These are phyloP conservation scores for Notamacropus eugenii DNA, from an alignment of 2,797 vertebrate species.

Conservation along the genomic window DNA sequence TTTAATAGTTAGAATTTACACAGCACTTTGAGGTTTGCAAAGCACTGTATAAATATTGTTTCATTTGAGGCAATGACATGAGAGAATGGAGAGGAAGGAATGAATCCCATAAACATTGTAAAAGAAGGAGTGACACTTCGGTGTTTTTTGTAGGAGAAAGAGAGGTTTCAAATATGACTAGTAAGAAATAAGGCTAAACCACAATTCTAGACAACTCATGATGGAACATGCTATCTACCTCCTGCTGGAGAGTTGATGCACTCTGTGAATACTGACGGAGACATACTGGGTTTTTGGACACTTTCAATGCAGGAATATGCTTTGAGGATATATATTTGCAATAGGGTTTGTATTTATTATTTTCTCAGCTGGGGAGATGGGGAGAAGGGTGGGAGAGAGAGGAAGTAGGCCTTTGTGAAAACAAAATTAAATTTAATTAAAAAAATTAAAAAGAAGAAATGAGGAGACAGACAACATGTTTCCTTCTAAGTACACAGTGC, in stretches of 20 bases:
- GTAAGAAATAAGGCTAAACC: background rate
- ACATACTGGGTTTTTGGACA: background rate
- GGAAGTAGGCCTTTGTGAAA: background rate
- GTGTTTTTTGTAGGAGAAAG: background rate
- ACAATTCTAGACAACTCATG: background rate
- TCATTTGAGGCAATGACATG: background rate
- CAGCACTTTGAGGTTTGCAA: background rate
- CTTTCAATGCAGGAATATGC: background rate
- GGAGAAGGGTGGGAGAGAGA: background rate
- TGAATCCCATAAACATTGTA: background rate
- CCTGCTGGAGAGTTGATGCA: background rate
- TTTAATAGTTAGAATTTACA: background rate
- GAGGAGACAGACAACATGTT: background rate
- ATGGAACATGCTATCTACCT: background rate
- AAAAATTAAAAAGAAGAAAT: background rate
- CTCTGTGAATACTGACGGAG: background rate
- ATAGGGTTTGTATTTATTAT: background rate
- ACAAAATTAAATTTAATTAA: background rate
- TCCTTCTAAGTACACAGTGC: background rate
- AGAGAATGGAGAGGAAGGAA: background rate
- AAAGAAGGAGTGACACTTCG: background rate
- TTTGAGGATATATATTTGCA: background rate
- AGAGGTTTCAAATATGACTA: background rate
- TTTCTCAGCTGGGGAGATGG: background rate
- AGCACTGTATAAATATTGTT: background rate